Evolutionary conservation across 1,140 invertebrate species (phyloP).

Genomic region (Zaprionus capensis): DNA sequence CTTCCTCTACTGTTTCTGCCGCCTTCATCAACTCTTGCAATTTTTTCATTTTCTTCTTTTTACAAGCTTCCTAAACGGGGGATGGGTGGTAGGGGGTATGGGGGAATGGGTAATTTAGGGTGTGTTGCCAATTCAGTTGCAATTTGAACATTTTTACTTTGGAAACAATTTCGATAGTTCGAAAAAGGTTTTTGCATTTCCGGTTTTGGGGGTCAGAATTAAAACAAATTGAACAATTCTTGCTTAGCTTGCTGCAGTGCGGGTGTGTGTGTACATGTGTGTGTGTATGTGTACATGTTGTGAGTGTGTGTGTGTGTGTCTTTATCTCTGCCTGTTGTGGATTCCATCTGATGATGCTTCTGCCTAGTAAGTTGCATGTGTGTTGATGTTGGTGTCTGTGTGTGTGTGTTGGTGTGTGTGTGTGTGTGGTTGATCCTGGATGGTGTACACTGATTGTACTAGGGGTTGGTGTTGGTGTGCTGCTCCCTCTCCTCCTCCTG

Average conservation of each 20-base stretch:
- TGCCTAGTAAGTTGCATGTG: slow-evolving; percentile 2
- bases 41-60: neutral
- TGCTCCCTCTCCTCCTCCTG: neutral
- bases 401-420: slow-evolving; percentile 12
- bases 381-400: slow-evolving; percentile 7
- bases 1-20: neutral
- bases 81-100: neutral
- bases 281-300: neutral
- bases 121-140: neutral
- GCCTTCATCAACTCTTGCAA: neutral
- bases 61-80: too few relatives aligned
- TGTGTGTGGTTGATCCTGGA: neutral
- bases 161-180: slow-evolving; percentile 15
- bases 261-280: slow-evolving; percentile 9
- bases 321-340: neutral
- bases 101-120: neutral
- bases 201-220: slow-evolving; percentile 11
- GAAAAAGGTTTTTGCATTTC: slow-evolving; percentile 20
- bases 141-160: neutral
- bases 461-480: slow-evolving; percentile 20
- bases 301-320: neutral
- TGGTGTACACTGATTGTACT: slow-evolving; percentile 13
- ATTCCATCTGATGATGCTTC: too few relatives aligned
- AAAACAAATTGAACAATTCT: slow-evolving; percentile 46
- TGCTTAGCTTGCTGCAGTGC: slow-evolving; percentile 25